Base-by-base conservation (phyloP, 2,888 invertebrate species). In the Watsonalla binaria region DNA sequence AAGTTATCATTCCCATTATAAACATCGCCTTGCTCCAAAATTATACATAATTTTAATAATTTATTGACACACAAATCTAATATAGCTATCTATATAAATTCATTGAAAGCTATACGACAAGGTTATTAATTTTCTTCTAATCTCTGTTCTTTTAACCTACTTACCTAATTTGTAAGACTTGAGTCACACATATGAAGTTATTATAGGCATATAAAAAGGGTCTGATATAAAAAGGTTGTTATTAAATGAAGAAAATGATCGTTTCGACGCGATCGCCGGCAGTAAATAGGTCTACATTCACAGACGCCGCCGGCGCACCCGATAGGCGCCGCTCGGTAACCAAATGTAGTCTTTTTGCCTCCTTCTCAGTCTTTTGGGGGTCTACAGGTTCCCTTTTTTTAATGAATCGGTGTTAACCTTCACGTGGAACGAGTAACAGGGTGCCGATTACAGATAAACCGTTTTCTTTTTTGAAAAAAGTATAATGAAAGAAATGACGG, bases 341-440 rank as follows among this genome's bases (percentile, higher is more conserved):
- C 86, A 80, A 84, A 82, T 82, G 81, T 85, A 84, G 81, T 82
- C 85, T 83, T 88, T 87, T 88, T 86, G 76, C 62, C 60, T 60
- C 54, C 63, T 76, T 87, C 86, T 80, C 84, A 88, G 86, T 87
- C 88, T 89, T 90, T 88, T 88, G 90, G 90, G 86, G 90, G 89
- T 89, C 89, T 72, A 76, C 78, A 73, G 74, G 76, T 78, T 76
- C 86, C 73, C 73, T 87, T 89, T 89, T 77, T 89, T 90, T 86
- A 90, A 88, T 84, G 86, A 87, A 89, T 88, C 89, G 82, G 90
- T 90, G 90, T 90, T 90, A 90, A 90, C 89, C 90, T 90, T 88
- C 87, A 74, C 83, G 74, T 84, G 81, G 85, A 80, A 86, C 88
- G 82, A 84, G 84, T 87, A 86, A 90, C 87, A 82, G 88, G 90